Conservation (phyloP, 2,797 vertebrate species). For the Emys orbicularis region DNA sequence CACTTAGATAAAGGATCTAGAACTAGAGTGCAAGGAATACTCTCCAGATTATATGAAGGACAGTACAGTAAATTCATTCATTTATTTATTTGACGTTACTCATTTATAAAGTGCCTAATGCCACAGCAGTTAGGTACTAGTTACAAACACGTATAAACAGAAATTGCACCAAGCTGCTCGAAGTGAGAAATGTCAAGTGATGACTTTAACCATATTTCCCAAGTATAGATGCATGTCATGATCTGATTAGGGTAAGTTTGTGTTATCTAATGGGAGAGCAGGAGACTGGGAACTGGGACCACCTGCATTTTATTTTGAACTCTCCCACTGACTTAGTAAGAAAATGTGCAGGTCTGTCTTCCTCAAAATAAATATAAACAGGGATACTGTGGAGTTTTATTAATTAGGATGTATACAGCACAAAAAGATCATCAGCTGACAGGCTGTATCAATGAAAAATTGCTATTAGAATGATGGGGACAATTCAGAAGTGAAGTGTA, state of each 20-base stretch:
- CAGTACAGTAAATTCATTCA: not conserved
- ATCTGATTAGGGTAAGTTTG: not conserved
- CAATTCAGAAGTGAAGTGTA: conserved; percentile 51
- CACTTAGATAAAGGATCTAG: conserved; percentile 22
- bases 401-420: conserved; percentile 46
- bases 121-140: conserved; percentile 44
- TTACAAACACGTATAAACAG: conserved; percentile 42
- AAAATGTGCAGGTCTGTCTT: conserved; percentile 19
- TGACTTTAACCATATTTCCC: not conserved
- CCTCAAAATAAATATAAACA: conserved; percentile 35
- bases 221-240: fast-evolving
- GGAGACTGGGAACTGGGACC: not conserved
- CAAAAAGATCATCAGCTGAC: conserved; percentile 30
- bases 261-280: not conserved
- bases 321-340: fast-evolving
- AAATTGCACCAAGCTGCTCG: not conserved
- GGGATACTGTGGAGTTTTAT: conserved; percentile 59
- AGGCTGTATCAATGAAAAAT: not conserved
- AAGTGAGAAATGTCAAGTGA: not conserved
- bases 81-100: conserved; percentile 5
- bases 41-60: conserved; percentile 18
- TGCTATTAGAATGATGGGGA: not conserved
- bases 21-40: conserved; percentile 23
- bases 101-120: conserved; percentile 51
- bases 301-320: not conserved